phyloP scores from a whole-genome alignment of 2,113 vertebrate species.

The Oncorhynchus clarkii region DNA sequence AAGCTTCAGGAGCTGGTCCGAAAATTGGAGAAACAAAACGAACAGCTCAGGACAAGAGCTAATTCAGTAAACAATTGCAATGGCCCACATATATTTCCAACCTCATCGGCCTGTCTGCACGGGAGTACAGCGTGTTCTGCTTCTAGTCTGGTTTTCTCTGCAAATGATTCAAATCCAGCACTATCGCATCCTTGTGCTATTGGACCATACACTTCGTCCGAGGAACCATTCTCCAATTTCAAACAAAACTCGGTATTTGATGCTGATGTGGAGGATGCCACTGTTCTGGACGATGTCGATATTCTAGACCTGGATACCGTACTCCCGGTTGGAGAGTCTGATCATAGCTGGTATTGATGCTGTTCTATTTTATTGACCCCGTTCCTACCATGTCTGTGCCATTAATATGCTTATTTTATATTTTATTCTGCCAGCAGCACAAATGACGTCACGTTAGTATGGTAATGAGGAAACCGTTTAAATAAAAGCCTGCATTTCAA shows the following conservation, averaged over 20 bases:
- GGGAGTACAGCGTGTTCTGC: conserved; percentile 31
- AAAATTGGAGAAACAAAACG: conserved; percentile 90
- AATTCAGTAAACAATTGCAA: conserved; percentile 73
- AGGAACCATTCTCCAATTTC: conserved; percentile 84
- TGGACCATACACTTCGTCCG: conserved; percentile 53
- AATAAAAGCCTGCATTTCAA: too few species aligned
- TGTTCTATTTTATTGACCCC: conserved; percentile 19
- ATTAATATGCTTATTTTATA: not conserved
- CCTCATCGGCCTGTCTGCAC: conserved; percentile 55
- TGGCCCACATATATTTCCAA: conserved; percentile 56
- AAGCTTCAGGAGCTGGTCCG: conserved; percentile 94
- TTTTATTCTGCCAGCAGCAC: not conserved
- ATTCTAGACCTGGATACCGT: conserved; percentile 81
- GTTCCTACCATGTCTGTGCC: not conserved
- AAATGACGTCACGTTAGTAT: too few species aligned
- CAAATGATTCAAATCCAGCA: conserved; percentile 68
- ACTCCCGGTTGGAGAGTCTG: conserved; percentile 70
- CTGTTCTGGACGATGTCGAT: conserved; percentile 86
- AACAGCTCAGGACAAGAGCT: conserved; percentile 86
- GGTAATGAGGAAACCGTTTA: too few species aligned
- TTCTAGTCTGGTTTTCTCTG: conserved; percentile 40
- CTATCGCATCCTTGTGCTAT: conserved; percentile 62
- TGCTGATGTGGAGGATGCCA: conserved; percentile 52
- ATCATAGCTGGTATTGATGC: conserved; percentile 80
- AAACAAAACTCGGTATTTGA: conserved; percentile 70